Conservation (phyloP, 1,140 invertebrate genomes). For the Zaprionus capensis region DNA sequence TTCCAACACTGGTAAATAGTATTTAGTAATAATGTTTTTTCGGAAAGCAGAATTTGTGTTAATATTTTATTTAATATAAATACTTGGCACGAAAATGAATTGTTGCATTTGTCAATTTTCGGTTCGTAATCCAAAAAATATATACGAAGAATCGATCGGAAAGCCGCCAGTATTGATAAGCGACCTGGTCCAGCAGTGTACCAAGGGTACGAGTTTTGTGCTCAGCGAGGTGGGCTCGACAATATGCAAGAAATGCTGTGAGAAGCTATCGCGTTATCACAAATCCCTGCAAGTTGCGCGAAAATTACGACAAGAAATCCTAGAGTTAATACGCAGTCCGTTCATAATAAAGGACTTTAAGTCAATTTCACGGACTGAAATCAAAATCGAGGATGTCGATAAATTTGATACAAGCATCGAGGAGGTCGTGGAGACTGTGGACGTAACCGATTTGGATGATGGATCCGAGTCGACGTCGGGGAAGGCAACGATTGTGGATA, state of each 20-base stretch:
- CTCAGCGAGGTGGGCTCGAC: constrained; percentile 54
- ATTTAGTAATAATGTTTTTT: constrained; percentile 31
- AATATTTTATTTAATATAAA: constrained; percentile 28
- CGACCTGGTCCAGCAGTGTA: constrained; percentile 64
- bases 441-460: constrained; percentile 34
- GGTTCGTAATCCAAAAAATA: constrained; percentile 66
- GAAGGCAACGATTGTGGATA: constrained; percentile 38
- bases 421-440: constrained; percentile 29
- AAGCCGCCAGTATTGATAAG: constrained; percentile 66
- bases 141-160: constrained; percentile 65
- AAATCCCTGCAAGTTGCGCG: constrained; percentile 67
- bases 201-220: constrained; percentile 58
- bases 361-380: constrained; percentile 26
- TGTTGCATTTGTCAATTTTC: constrained; percentile 75
- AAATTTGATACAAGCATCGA: constrained; percentile 50
- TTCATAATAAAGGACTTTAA: constrained; percentile 56
- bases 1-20: constrained; percentile 24
- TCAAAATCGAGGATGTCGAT: constrained; percentile 30
- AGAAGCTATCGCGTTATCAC: constrained; percentile 66
- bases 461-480: constrained; percentile 10
- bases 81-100: constrained; percentile 54
- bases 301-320: constrained; percentile 64
- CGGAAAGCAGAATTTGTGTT: constrained; percentile 26
- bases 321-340: constrained; percentile 66
- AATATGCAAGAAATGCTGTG: constrained; percentile 71